These are phyloP conservation scores for Cynodonichthys magdalenae DNA, from an alignment of 2,797 vertebrate species.

Conservation along the genomic window DNA sequence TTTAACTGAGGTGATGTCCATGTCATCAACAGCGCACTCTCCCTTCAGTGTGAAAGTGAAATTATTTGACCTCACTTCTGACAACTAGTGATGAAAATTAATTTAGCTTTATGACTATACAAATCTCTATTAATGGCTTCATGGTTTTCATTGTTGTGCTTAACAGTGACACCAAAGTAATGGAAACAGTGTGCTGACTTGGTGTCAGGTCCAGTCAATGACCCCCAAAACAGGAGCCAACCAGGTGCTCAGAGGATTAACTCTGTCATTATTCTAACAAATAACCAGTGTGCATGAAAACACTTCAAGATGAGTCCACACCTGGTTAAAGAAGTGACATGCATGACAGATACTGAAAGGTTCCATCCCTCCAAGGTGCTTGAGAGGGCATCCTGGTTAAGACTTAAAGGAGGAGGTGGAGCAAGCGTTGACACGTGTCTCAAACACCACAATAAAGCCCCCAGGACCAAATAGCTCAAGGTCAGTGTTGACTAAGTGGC, in stretches of 20 bases:
- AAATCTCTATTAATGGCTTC: conserved; percentile 29
- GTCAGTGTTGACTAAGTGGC: conserved; percentile 66
- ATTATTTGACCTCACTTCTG: conserved; percentile 42
- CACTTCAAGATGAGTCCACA: conserved; percentile 66
- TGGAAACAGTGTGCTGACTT: conserved; percentile 50
- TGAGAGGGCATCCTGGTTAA: conserved; percentile 35
- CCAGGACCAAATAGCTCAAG: conserved; percentile 70
- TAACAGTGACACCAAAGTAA: conserved; percentile 41
- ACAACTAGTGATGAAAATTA: conserved; percentile 48
- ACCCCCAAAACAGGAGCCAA: conserved; percentile 59
- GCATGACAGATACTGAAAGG: conserved; percentile 62
- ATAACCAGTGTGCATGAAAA: conserved; percentile 61
- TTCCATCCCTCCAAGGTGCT: conserved; percentile 53
- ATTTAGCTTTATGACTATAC: conserved; percentile 32
- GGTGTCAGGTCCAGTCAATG: conserved; percentile 35
- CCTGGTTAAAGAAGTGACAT: conserved; percentile 46
- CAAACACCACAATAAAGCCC: conserved; percentile 74
- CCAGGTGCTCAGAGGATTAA: conserved; percentile 68
- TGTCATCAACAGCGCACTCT: conserved; percentile 16
- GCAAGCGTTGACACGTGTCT: conserved; percentile 68
- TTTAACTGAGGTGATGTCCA: conserved; percentile 33
- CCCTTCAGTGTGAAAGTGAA: conserved; percentile 26
- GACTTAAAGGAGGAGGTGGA: conserved; percentile 42
- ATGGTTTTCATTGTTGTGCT: conserved; percentile 45
- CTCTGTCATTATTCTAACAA: conserved; percentile 66